Conservation (phyloP, 2,113 vertebrate genomes). For the Scartelaos histophorus region DNA sequence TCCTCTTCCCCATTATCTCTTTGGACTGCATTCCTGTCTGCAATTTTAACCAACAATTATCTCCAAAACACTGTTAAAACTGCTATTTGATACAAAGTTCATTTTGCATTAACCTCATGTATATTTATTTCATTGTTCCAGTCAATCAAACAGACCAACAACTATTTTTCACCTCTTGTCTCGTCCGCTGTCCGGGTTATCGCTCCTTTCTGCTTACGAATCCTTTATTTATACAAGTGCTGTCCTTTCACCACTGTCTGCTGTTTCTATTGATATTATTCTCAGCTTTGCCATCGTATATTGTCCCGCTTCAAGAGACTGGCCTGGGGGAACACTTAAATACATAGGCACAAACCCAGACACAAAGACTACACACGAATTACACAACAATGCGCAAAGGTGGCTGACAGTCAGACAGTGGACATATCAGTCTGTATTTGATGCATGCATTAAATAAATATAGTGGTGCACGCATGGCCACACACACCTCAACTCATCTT, state of each 20-base stretch:
- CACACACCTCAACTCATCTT: constrained; percentile 74
- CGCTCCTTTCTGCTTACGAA: background rate
- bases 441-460: constrained; percentile 69
- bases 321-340: constrained; percentile 75
- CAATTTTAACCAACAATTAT: background rate
- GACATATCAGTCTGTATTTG: constrained; percentile 71
- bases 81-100: background rate
- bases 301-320: constrained; percentile 64
- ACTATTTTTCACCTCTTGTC: background rate
- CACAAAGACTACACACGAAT: constrained; percentile 72
- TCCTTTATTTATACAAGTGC: background rate
- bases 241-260: background rate
- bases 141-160: background rate
- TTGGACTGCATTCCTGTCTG: background rate
- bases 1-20: background rate
- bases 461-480: constrained; percentile 61
- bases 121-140: background rate
- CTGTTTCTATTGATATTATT: constrained; percentile 24
- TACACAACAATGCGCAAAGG: constrained; percentile 36
- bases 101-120: background rate
- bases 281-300: constrained; percentile 32
- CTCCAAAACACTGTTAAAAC: background rate
- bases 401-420: constrained; percentile 65
- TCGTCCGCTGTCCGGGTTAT: background rate
- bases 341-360: constrained; percentile 74